Evolutionary conservation across 2,888 invertebrate genomes (phyloP), one percentile per base, ranked within the genome.

Genomic region (Drosophila anomalata): DNA sequence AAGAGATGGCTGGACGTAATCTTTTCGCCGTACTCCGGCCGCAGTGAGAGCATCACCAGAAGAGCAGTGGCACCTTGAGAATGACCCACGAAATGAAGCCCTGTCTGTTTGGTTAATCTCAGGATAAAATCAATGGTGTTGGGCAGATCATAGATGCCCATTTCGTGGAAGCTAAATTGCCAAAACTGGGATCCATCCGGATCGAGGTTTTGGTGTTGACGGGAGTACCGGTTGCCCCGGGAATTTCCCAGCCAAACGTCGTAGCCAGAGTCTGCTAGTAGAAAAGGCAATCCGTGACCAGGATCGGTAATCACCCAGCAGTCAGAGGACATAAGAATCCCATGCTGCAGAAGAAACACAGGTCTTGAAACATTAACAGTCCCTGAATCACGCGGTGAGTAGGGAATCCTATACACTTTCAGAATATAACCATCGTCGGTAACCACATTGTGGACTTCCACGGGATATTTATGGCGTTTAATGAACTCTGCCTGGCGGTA

Each of bases 341-440:
- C 96, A 75, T 95, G 95, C 11, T 42, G 46, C 92, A 94, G 93
- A 33, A 95, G 55, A 22, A 95, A 92, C 0, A 94, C 93, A 1
- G 93, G 92, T 0, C 93, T 93, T 11, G 93, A 92, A 11, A 67
- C 72, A 41, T 17, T 41, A 0, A 75, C 75, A 2, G 58, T 73
- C 29, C 33, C 36, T 14, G 52, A 26, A 5, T 26, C 24, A 6
- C 17, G 44, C 6, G 44, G 52, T 1, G 59, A 60, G 20, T 53
- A 22, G 0, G 93, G 92, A 41, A 97, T 95, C 42, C 97, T 93
- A 85, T 96, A 96, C 87, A 96, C 77, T 50, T 93, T 92, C 68
- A 97, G 91, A 9, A 96, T 93, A 83, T 96, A 97, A 0, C 95
- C 95, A 92, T 97, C 97, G 3, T 92, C 81, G 0, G 97, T 97